These are phyloP conservation scores for Piliocolobus tephrosceles DNA, from an alignment of 2,113 vertebrate genomes.

Conservation along the genomic window DNA sequence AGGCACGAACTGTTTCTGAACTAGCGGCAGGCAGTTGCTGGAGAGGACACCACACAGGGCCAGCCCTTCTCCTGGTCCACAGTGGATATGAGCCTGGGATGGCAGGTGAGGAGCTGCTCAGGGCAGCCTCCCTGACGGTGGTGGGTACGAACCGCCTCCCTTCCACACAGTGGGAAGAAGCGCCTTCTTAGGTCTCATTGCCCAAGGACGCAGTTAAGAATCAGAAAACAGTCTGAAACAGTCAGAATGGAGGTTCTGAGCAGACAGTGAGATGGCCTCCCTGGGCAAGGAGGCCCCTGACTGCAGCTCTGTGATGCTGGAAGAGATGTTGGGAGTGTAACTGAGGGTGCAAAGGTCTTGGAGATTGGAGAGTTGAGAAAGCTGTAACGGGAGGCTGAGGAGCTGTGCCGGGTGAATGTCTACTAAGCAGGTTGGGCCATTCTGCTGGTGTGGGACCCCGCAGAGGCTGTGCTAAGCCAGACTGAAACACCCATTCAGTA, in stretches of 20 bases:
- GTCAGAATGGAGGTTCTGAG: not conserved
- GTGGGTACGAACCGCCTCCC: too few species aligned
- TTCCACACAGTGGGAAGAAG: too few species aligned
- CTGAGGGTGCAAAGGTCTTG: not conserved
- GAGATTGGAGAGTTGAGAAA: too few species aligned
- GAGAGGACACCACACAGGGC: not conserved
- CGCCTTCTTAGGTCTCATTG: rapidly evolving
- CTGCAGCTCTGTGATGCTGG: not conserved
- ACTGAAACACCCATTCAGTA: rapidly evolving
- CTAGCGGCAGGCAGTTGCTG: not conserved
- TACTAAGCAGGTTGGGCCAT: rapidly evolving
- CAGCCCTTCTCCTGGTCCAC: too few species aligned
- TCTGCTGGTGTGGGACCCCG: not conserved
- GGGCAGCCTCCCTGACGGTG: not conserved
- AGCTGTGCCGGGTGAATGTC: not conserved
- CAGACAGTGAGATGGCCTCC: not conserved
- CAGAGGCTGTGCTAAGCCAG: not conserved
- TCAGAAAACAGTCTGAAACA: not conserved
- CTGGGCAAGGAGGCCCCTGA: not conserved
- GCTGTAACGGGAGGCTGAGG: not conserved
- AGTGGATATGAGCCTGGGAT: not conserved
- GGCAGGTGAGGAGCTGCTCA: not conserved
- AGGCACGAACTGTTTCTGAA: not conserved
- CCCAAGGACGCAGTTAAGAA: not conserved
- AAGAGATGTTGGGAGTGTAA: not conserved